Evolutionary conservation across 2,888 invertebrate species (phyloP).

Genomic region (Bimastos eiseni): DNA sequence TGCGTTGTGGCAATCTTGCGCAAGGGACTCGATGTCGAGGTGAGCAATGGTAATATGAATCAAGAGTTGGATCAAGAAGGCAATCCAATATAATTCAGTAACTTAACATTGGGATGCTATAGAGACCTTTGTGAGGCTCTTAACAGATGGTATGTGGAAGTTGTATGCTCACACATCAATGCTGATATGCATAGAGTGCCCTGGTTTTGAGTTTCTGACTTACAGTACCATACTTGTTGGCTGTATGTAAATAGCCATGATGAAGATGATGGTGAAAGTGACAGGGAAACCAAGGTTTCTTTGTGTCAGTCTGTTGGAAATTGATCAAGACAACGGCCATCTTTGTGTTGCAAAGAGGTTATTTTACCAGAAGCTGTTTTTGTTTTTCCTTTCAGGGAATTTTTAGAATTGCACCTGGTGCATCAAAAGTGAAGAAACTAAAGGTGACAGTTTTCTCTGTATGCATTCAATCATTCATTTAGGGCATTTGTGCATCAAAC

Average conservation of each 20-base stretch:
- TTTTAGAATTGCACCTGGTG: constrained; percentile 85
- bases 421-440: constrained; percentile 85
- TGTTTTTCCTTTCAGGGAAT: constrained; percentile 68
- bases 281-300: not conserved
- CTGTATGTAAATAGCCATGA: not conserved
- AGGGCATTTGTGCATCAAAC: too few species aligned
- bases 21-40: constrained; percentile 28
- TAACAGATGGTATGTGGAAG: not conserved
- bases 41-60: constrained; percentile 16
- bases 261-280: not conserved
- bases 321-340: not conserved
- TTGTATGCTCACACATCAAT: not conserved
- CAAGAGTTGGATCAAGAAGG: not conserved
- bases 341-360: not conserved
- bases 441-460: constrained; percentile 65
- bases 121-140: not conserved
- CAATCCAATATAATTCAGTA: not conserved
- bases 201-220: not conserved
- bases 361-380: too few species aligned
- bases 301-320: not conserved
- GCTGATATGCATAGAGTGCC: not conserved
- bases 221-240: not conserved
- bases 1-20: not conserved
- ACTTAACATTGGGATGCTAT: not conserved
- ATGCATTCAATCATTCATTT: not conserved